Percentiles rank a stretch among this genome's conserved stretches.
Evolutionary conservation across 2,888 invertebrate species (phyloP).

Genomic region (Hipparchia sbordonii): DNA sequence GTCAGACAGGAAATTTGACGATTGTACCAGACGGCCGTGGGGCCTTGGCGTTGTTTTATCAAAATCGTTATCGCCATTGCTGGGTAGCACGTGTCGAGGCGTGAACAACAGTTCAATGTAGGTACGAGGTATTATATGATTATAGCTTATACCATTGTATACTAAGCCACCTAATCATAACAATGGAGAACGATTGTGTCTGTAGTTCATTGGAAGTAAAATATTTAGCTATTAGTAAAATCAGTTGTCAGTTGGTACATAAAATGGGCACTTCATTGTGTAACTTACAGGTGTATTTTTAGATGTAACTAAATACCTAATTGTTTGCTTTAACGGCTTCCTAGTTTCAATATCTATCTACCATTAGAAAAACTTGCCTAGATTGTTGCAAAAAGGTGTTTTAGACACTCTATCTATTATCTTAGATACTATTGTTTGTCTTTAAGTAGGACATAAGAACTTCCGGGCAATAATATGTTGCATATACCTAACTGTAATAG

Average conservation of each 20-base stretch:
- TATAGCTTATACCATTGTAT: background rate
- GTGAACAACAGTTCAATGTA: background rate
- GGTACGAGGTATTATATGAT: background rate
- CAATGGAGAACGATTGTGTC: background rate
- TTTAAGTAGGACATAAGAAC: conserved; percentile 3
- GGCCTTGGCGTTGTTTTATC: conserved; percentile 16
- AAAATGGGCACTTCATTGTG: background rate
- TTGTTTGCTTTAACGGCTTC: no score
- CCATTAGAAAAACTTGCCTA: no score
- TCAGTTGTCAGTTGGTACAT: background rate
- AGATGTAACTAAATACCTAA: no score
- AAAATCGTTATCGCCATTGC: conserved; percentile 19
- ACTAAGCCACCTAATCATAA: background rate
- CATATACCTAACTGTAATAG: background rate
- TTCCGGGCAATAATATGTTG: background rate
- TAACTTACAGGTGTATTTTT: no score
- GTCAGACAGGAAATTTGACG: conserved; percentile 8
- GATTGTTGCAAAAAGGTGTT: no score
- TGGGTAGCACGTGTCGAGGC: conserved; percentile 20
- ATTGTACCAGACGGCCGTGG: background rate
- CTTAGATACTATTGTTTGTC: background rate
- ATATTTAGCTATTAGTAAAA: background rate
- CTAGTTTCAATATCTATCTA: no score
- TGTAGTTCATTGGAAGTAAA: background rate
- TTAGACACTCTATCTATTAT: no score